Conservation (phyloP, 2,113 vertebrate genomes). For the Carettochelys insculpta region DNA sequence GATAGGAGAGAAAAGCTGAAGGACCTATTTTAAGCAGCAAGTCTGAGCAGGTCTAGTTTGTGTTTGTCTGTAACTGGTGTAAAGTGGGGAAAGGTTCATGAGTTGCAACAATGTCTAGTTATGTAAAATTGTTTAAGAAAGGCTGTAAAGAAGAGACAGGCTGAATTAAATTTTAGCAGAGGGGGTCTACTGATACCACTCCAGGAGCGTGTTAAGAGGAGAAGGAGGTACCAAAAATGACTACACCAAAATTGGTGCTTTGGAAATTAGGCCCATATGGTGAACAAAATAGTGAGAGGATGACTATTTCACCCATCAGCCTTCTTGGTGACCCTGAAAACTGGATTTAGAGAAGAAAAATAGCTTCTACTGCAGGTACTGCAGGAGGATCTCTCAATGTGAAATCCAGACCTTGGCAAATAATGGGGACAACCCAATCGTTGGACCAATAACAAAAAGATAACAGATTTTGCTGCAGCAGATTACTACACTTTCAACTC, state of each 20-base stretch:
- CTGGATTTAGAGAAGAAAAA: no score
- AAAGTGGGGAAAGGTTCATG: background rate
- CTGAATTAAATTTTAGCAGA: background rate
- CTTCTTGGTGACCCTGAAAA: no score
- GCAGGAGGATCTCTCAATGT: no score
- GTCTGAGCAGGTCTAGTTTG: background rate
- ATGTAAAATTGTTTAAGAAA: background rate
- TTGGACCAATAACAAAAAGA: background rate
- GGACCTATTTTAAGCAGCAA: background rate
- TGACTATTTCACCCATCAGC: no score
- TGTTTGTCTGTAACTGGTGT: background rate
- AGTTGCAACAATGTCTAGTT: background rate
- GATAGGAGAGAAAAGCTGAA: background rate
- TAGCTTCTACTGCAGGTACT: no score
- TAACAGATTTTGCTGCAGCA: background rate
- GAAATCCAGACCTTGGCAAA: no score
- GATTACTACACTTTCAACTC: background rate
- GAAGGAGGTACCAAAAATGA: background rate
- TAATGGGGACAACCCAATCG: no score
- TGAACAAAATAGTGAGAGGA: background rate
- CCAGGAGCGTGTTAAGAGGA: background rate
- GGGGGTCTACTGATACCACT: background rate
- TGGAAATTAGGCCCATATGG: background rate
- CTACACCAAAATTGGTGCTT: background rate
- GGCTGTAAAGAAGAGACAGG: background rate